Evolutionary conservation across 2,113 vertebrate genomes (phyloP).

Genomic region (Gnathonemus echidnorhynchus): DNA sequence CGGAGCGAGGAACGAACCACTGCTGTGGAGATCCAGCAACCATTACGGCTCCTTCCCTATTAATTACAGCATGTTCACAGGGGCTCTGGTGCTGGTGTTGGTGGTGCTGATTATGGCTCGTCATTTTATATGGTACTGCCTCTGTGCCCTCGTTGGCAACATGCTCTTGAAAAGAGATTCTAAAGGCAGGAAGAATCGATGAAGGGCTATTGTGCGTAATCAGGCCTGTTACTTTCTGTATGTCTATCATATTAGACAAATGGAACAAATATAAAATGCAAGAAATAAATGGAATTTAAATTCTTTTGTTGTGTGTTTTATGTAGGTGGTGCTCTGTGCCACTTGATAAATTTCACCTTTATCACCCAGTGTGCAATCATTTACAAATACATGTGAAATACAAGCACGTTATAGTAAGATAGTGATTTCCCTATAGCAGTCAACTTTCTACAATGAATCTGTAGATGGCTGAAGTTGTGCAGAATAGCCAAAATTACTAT

Average conservation of each 20-base stretch:
- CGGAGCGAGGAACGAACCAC: not conserved
- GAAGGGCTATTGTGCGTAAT: not conserved
- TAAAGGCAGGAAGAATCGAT: conserved; percentile 29
- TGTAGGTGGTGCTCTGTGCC: not conserved
- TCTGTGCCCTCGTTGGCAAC: conserved; percentile 52
- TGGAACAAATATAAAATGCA: not conserved
- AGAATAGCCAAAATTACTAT: not conserved
- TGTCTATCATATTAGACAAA: not conserved
- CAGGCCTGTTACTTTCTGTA: not conserved
- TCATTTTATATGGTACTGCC: conserved; percentile 64
- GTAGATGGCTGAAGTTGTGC: not conserved
- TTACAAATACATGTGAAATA: not conserved
- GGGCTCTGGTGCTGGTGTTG: conserved; percentile 55
- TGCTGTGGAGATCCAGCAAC: conserved; percentile 30
- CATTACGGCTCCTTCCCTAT: conserved; percentile 33
- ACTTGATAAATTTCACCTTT: not conserved
- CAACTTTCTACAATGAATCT: not conserved
- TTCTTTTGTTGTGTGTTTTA: not conserved
- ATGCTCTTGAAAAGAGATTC: conserved; percentile 48
- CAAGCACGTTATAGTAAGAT: not conserved
- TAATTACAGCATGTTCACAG: conserved; percentile 44
- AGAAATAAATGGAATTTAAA: not conserved
- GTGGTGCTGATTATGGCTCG: conserved; percentile 56
- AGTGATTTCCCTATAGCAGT: not conserved
- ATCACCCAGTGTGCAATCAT: not conserved